A percentile compares a stretch with the other conserved stretches of the same genome.
Conservation (phyloP, 2,113 vertebrate genomes). For the Picathartes gymnocephalus region DNA sequence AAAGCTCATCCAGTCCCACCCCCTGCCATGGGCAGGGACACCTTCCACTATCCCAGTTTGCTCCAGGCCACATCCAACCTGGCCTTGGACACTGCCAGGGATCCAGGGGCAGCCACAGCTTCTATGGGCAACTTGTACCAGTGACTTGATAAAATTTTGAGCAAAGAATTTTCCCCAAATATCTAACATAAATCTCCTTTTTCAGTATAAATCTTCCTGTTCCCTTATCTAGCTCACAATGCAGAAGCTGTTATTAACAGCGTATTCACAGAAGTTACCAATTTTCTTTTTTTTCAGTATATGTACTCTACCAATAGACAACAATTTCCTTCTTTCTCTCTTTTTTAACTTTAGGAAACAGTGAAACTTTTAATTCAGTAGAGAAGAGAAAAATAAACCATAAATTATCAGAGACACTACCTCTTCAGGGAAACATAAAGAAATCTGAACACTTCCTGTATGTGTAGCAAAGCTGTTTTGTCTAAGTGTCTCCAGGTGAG, state of each 20-base stretch:
- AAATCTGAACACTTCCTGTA: neutral
- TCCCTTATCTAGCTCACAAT: neutral
- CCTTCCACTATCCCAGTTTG: fast-evolving
- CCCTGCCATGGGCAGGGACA: neutral
- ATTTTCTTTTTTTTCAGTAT: too few relatives aligned
- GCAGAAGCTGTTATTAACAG: neutral
- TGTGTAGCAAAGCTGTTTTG: neutral
- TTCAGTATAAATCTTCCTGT: neutral
- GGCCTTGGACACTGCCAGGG: neutral
- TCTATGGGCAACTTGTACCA: fast-evolving
- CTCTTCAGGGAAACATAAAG: neutral
- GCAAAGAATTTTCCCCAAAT: neutral
- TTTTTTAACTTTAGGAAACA: neutral
- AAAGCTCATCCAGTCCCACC: fast-evolving
- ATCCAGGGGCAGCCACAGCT: neutral
- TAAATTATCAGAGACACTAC: neutral
- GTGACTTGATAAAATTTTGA: neutral
- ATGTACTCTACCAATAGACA: neutral
- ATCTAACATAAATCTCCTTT: neutral
- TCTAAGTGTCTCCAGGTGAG: neutral
- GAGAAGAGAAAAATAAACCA: neutral
- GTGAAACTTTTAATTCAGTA: neutral
- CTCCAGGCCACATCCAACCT: fast-evolving
- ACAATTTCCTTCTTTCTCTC: neutral
- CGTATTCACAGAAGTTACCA: neutral